Evolutionary conservation across 2,113 vertebrate species (phyloP).

Genomic region (Acinonyx jubatus): DNA sequence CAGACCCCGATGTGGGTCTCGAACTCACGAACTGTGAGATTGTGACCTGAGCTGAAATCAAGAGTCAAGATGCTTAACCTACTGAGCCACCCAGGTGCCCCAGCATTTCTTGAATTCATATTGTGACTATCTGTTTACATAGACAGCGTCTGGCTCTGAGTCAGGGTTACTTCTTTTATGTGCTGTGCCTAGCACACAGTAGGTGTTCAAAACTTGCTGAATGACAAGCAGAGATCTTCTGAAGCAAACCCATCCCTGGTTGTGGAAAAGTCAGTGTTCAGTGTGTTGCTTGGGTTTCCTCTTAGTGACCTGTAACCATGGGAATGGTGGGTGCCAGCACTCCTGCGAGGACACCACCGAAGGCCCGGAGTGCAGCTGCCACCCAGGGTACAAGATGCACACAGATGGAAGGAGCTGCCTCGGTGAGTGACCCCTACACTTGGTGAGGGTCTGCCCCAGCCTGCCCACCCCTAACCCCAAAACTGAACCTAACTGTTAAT

Average conservation of each 20-base stretch:
- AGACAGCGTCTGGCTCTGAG: not conserved
- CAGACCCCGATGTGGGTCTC: too few species aligned
- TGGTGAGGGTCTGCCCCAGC: not conserved
- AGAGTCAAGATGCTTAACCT: too few species aligned
- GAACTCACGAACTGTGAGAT: too few species aligned
- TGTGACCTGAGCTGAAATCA: too few species aligned
- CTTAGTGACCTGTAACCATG: constrained; percentile 97
- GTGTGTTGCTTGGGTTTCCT: constrained; percentile 57
- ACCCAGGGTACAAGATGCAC: constrained; percentile 92
- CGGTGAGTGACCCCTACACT: constrained; percentile 86
- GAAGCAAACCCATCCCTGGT: not conserved
- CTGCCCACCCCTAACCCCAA: not conserved
- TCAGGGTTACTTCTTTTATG: not conserved
- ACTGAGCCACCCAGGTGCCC: too few species aligned
- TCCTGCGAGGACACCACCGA: constrained; percentile 94
- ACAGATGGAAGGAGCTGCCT: constrained; percentile 92
- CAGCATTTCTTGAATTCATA: not conserved
- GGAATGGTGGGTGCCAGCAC: constrained; percentile 98
- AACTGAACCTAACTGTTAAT: not conserved
- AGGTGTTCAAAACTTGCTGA: not conserved
- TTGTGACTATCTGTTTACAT: not conserved
- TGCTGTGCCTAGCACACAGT: not conserved
- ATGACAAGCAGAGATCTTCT: not conserved
- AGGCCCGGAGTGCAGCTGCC: constrained; percentile 94
- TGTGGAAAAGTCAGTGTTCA: constrained; percentile 63